phyloP scores from a whole-genome alignment of 2,797 vertebrate species.

The Melanotaenia nigrans region DNA sequence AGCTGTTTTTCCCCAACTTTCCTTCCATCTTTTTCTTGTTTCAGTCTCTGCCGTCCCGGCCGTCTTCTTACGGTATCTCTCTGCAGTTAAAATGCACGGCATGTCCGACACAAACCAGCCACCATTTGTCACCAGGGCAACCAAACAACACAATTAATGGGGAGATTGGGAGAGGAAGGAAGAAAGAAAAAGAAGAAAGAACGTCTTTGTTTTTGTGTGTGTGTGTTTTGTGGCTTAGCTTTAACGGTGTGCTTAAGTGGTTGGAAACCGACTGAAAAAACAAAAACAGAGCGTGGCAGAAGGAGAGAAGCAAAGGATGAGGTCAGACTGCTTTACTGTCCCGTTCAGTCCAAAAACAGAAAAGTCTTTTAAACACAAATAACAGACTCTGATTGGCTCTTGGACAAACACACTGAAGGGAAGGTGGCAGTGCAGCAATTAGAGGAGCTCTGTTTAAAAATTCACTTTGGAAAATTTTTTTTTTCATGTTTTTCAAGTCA shows the following conservation, averaged over 20 bases:
- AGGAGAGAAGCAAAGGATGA: conserved; percentile 53
- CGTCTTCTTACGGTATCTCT: conserved; percentile 44
- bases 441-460: conserved; percentile 8
- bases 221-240: conserved; percentile 11
- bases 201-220: conserved; percentile 52
- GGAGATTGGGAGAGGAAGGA: conserved; percentile 42
- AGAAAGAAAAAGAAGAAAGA: conserved; percentile 53
- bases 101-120: conserved; percentile 61
- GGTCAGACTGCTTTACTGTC: conserved; percentile 61
- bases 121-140: conserved; percentile 58
- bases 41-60: background rate
- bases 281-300: conserved; percentile 65
- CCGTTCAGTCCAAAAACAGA: conserved; percentile 40
- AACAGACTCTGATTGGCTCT: conserved; percentile 39
- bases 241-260: conserved; percentile 62
- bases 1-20: background rate
- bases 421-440: conserved; percentile 16
- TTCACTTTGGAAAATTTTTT: background rate
- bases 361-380: conserved; percentile 41
- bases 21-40: background rate
- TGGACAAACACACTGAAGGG: conserved; percentile 2
- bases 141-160: conserved; percentile 58
- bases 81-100: conserved; percentile 72
- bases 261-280: conserved; percentile 67
- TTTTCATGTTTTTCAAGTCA: conserved; percentile 9